A percentile compares a stretch with the other conserved stretches of the same genome.
phyloP scores from a whole-genome alignment of 2,113 vertebrate genomes.

The Crotalus tigris region DNA sequence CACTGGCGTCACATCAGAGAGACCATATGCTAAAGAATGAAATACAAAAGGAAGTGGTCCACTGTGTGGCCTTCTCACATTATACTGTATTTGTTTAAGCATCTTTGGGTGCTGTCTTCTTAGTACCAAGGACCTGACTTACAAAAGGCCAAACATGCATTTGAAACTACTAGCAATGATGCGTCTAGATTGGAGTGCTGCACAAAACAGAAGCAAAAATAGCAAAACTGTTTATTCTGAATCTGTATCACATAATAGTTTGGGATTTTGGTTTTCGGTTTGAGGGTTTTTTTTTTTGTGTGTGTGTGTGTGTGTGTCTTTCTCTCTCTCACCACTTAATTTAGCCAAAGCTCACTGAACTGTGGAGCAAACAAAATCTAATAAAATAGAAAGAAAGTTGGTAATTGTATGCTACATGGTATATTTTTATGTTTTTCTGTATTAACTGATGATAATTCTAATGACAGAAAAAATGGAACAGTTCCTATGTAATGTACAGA shows the following conservation, averaged over 20 bases:
- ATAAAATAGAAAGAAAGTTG: slow-evolving; percentile 78
- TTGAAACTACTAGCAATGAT: slow-evolving; percentile 57
- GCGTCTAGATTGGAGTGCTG: slow-evolving; percentile 66
- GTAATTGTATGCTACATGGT: slow-evolving; percentile 82
- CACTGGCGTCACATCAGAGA: slow-evolving; percentile 52
- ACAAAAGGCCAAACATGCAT: slow-evolving; percentile 65
- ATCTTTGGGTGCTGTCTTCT: slow-evolving; percentile 71
- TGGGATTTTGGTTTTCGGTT: slow-evolving; percentile 52
- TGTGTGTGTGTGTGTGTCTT: slow-evolving; percentile 47
- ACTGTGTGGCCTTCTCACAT: slow-evolving; percentile 75
- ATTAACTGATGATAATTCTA: slow-evolving; percentile 92
- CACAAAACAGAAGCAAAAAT: slow-evolving; percentile 58
- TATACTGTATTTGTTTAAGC: slow-evolving; percentile 75
- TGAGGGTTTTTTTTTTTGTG: neutral
- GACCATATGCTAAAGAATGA: slow-evolving; percentile 80
- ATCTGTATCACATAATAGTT: slow-evolving; percentile 80
- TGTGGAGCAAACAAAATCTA: slow-evolving; percentile 71
- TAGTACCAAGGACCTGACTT: slow-evolving; percentile 75
- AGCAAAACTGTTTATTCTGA: slow-evolving; percentile 79
- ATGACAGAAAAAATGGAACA: slow-evolving; percentile 87
- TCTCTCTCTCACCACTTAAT: slow-evolving; percentile 67
- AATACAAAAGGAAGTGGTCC: slow-evolving; percentile 67
- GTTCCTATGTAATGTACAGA: slow-evolving; percentile 99
- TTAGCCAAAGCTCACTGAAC: slow-evolving; percentile 74
- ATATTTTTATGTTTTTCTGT: slow-evolving; percentile 87